Evolutionary conservation across 2,797 vertebrate species (phyloP), one percentile per base, ranked within the genome.

Genomic region (Alcedo quadribrachys): DNA sequence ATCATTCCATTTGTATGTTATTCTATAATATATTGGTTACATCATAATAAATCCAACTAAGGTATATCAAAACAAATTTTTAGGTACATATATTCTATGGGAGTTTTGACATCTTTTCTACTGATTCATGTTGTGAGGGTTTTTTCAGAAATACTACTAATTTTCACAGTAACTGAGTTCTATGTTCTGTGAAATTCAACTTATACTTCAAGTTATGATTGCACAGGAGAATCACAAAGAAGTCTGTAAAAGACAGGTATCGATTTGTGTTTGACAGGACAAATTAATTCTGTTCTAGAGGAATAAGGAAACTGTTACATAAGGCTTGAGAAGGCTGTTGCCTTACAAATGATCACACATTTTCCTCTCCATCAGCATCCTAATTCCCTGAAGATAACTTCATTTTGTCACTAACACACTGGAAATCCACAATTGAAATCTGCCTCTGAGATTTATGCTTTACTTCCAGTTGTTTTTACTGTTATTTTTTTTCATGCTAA

Each of bases 331-430:
- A 71, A 93, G 62, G 58, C 66, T 83, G 74, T 67, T 66, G 80
- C 69, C 62, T 87, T 78, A 87, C 85, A 92, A 91, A 92, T 48
- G 90, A 85, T 71, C 87, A 83, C 85, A 69, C 58, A 83, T 93
- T 94, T 94, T 94, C 87, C 85, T 78, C 94, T 92, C 80, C 91
- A 95, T 77, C 94, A 95, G 88, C 71, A 87, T 89, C 84, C 71
- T 65, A 94, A 95, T 93, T 95, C 93, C 81, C 94, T 87, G 81
- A 77, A 89, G 90, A 90, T 57, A 94, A 57, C 63, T 81, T 80
- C 4, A 7, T 82, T 94, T 92, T 80, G 67, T 80, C 75, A 46
- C 60, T 67, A 70, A 33, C 48, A 62, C 55, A 53, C 40, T 79
- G 40, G 11, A 81, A 88, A 55, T 17, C 48, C 83, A 70, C 50